Evolutionary conservation across 1,140 invertebrate species (phyloP), one percentile per base, ranked within the genome.

Genomic region (Cotesia typhae): DNA sequence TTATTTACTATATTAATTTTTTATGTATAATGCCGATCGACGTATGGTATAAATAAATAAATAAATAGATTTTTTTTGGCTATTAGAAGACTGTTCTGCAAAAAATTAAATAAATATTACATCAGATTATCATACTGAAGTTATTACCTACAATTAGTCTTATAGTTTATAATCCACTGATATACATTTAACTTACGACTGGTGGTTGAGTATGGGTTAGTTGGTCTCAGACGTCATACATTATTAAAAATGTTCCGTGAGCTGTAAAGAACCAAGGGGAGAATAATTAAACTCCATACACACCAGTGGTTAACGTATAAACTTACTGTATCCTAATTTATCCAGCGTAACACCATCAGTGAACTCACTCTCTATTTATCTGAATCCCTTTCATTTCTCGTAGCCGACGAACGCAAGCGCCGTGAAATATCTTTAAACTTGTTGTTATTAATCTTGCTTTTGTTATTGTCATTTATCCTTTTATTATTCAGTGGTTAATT

Each of bases 141-240:
- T 28, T 28, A 28, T 28, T 28, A 38, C 12, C 36, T 10, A 65
- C 17, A 41, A 65, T 7, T 37, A 38, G 63, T 47, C 41, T 12
- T 38, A 28, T 28, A 28, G 3, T 28, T 28, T 28, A 28, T 28
- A 28, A 2, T 28, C 28, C 28, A 28, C 28, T 28, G 28, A 28
- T 28, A 28, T 28, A 28, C 28, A 28, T 28, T 28, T 28, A 28
- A 28, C 28, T 28, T 28, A 28, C 28, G 28, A 28, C 28, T 28
- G 28, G 28, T 28, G 28, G 28, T 28, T 41, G 17, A 66, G 64
- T 17, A 28, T 14, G 55, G 53, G 53, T 68, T 68, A 68, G 37
- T 68, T 68, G 67, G 67, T 68, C 67, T 68, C 67, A 6, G 65
- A n/a, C 51, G 67, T 68, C 59, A 68, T 68, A 53, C 67, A 68